A percentile compares a stretch with the other conserved stretches of the same genome.
Evolutionary conservation across 2,888 invertebrate species (phyloP).

Genomic region (Eurytoma californica): DNA sequence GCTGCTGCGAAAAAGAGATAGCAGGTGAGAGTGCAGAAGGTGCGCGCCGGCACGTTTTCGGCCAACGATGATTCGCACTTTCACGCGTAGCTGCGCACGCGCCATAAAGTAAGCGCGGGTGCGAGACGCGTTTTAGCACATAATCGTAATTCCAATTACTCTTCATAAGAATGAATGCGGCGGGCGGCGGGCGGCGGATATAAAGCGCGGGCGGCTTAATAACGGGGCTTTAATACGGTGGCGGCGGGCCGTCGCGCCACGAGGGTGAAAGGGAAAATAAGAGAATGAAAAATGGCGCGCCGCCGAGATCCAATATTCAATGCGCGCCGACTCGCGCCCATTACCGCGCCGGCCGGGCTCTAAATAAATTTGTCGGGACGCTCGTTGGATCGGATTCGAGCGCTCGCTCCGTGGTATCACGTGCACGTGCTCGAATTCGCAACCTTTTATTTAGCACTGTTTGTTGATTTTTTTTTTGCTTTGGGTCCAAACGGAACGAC

Average conservation of each 20-base stretch:
- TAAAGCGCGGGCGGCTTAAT: conserved; percentile 48
- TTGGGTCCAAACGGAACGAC: too few relatives aligned
- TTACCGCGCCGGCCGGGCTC: neutral
- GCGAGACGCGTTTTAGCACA: conserved; percentile 41
- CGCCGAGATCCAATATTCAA: conserved; percentile 50
- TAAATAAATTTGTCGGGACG: neutral
- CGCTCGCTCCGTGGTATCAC: neutral
- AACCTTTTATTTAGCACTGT: too few relatives aligned
- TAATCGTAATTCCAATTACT: conserved; percentile 57
- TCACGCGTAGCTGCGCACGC: neutral
- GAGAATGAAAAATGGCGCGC: conserved; percentile 47
- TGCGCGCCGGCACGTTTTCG: too few relatives aligned
- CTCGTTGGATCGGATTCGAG: neutral
- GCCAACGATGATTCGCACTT: conserved; percentile 32
- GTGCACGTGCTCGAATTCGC: too few relatives aligned
- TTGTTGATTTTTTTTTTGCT: too few relatives aligned
- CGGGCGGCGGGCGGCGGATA: conserved; percentile 46
- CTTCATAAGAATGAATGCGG: conserved; percentile 55
- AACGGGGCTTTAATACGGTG: conserved; percentile 42
- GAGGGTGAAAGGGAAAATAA: conserved; percentile 27
- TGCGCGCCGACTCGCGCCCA: conserved; percentile 6
- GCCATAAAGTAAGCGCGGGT: conserved; percentile 9
- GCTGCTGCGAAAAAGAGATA: neutral
- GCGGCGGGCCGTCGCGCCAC: neutral
- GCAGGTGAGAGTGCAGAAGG: neutral